Conservation (phyloP, 1,140 invertebrate species). For the Conopomorpha cramerella region DNA sequence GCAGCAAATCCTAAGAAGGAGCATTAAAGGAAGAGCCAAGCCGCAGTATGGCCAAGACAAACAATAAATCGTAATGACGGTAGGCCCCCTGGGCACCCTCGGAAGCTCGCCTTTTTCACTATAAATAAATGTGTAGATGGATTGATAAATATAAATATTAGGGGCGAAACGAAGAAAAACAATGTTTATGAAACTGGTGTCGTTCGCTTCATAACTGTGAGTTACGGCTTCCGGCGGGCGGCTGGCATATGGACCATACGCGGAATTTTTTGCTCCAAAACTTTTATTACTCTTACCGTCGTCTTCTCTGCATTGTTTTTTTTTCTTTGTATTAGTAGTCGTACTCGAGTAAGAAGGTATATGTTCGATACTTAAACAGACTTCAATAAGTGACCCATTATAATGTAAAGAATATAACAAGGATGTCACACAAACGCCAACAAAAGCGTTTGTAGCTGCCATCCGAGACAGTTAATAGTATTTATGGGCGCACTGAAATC, state of each 20-base stretch:
- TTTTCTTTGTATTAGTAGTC: too few species aligned
- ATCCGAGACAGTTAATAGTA: too few species aligned
- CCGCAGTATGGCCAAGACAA: slow-evolving; percentile 42
- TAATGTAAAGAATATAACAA: too few species aligned
- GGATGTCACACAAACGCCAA: too few species aligned
- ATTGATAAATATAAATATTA: slow-evolving; percentile 62
- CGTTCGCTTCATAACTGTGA: slow-evolving; percentile 57
- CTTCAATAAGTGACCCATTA: too few species aligned
- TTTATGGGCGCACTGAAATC: too few species aligned
- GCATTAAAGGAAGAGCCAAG: slow-evolving; percentile 18
- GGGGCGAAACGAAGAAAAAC: slow-evolving; percentile 59
- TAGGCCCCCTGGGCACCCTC: slow-evolving; percentile 41
- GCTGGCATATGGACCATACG: slow-evolving; percentile 42
- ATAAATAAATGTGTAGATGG: slow-evolving; percentile 60
- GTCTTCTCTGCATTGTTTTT: too few species aligned
- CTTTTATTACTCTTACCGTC: too few species aligned
- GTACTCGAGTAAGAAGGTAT: too few species aligned
- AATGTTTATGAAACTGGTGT: slow-evolving; percentile 61
- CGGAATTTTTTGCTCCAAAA: slow-evolving; percentile 56
- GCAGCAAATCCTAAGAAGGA: too few species aligned
- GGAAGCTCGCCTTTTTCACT: slow-evolving; percentile 50
- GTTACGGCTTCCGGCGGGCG: slow-evolving; percentile 54
- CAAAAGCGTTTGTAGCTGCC: too few species aligned
- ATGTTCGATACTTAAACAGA: too few species aligned
- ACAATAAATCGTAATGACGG: slow-evolving; percentile 56